phyloP scores from a whole-genome alignment of 2,888 invertebrate species.

The Cordilura impudica region DNA sequence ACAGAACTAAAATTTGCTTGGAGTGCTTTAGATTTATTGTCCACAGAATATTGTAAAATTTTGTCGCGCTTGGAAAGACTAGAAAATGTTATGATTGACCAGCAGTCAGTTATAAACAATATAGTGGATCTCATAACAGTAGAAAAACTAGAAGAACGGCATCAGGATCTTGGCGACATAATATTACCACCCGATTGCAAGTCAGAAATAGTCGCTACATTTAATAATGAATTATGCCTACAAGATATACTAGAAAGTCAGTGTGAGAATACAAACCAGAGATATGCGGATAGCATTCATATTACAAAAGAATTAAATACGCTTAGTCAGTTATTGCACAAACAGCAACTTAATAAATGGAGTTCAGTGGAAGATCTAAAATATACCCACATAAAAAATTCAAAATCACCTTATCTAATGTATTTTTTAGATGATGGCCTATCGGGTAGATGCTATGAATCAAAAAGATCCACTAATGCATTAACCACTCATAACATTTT shows the following conservation, averaged over 20 bases:
- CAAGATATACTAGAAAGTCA: conserved; percentile 26
- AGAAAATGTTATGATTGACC: conserved; percentile 91
- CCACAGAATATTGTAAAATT: conserved; percentile 95
- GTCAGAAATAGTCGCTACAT: neutral
- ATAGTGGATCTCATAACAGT: conserved; percentile 80
- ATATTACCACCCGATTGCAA: conserved; percentile 2
- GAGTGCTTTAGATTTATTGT: conserved; percentile 92
- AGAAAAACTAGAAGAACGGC: conserved; percentile 52
- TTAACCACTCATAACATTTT: neutral
- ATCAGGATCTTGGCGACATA: conserved; percentile 27
- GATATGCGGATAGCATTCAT: neutral
- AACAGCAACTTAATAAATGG: conserved; percentile 25
- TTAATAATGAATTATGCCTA: conserved; percentile 2
- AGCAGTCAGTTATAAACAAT: conserved; percentile 93
- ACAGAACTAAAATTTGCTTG: conserved; percentile 95
- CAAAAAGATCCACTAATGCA: conserved; percentile 4
- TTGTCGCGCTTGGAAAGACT: conserved; percentile 94
- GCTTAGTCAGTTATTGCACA: conserved; percentile 29
- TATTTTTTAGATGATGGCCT: conserved; percentile 8
- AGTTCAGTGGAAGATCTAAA: conserved; percentile 5
- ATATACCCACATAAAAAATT: conserved; percentile 22
- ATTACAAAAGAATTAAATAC: conserved; percentile 44
- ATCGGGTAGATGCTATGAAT: neutral
- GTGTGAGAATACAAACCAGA: conserved; percentile 4
- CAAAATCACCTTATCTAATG: conserved; percentile 17